Evolutionary conservation across 53 echinoderm and acorn worm genomes (phyloP), one percentile per base, ranked within the genome.

Genomic region (Apostichopus leukothele): DNA sequence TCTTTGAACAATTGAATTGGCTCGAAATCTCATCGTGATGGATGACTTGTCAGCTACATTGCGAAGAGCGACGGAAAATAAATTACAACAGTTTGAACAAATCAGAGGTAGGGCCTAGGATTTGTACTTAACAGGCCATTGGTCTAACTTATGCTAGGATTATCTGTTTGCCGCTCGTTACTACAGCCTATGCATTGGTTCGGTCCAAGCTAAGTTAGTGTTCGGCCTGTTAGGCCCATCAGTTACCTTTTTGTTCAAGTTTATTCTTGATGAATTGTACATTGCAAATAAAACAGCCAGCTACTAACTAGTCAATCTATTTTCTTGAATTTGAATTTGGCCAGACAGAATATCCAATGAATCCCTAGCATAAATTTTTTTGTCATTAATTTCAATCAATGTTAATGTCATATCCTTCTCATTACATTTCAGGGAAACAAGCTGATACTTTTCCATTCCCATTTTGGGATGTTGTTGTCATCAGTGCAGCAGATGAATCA

Each of bases 391-490:
- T 67, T 4, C 5, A 2, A 67, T 16, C 68, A 13, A 16, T 67
- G 2, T 67, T 67, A 3, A n/a, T 67, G 39, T 39, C 39, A 39
- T 39, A 3, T 39, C 39, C 39, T 63, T 63, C 6, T 63, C 4
- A 13, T 63, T 63, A 16, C 11, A 63, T 71, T 71, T n/a, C 50
- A 94, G 94, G 94, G 13, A 94, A 94, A 73, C 77, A 86, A 51
- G 89, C 67, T 71, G 86, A 84, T 39, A 86, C 73, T 4, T 83
- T 81, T 20, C 66, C 89, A 67, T 91, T 96, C 74, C 90, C 93
- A 5, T 96, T 93, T 83, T 96, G 96, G 96, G 96, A 96, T 89
- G 89, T 96, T n/a, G 92, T 94, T n/a, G 96, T 93, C 52, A 91
- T 96, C 76, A 92, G 91, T 80, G 93, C 96, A 9, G 93, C 90